A percentile compares a stretch with the other conserved stretches of the same genome.
phyloP scores from a whole-genome alignment of 1,140 invertebrate species.

The Tetragnatha versicolor region DNA sequence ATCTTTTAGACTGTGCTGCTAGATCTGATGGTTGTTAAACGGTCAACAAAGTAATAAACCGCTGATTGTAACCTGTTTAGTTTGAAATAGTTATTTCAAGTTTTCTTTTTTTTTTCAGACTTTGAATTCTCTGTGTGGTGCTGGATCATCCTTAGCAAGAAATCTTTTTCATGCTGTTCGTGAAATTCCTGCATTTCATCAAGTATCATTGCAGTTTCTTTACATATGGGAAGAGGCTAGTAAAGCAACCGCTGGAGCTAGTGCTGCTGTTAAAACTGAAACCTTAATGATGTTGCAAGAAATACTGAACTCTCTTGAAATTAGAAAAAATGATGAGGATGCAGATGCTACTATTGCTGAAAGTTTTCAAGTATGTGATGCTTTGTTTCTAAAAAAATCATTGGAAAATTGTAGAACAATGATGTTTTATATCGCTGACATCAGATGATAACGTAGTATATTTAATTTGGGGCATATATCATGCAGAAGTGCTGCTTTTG shows the following conservation, averaged over 20 bases:
- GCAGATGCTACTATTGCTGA: slow-evolving; percentile 17
- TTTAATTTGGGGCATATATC: neutral
- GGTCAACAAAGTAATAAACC: too few species aligned
- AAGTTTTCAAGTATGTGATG: slow-evolving; percentile 30
- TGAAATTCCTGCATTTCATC: slow-evolving; percentile 39
- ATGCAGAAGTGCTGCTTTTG: too few species aligned
- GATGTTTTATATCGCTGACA: too few species aligned
- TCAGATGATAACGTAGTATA: too few species aligned
- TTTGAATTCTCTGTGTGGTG: slow-evolving; percentile 52
- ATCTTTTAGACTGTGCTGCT: too few species aligned
- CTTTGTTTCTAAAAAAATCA: too few species aligned
- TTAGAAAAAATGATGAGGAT: slow-evolving; percentile 2
- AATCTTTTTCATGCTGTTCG: slow-evolving; percentile 40
- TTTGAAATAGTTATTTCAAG: neutral
- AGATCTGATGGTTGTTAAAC: too few species aligned
- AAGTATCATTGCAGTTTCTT: slow-evolving; percentile 47
- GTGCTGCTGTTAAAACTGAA: slow-evolving; percentile 58
- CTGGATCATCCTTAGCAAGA: slow-evolving; percentile 45
- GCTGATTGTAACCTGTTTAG: neutral
- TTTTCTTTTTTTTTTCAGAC: slow-evolving; percentile 39
- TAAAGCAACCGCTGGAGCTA: slow-evolving; percentile 56
- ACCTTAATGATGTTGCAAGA: slow-evolving; percentile 57
- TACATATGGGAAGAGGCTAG: slow-evolving; percentile 56
- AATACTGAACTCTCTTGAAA: slow-evolving; percentile 55
- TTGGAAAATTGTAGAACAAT: too few species aligned